Base-by-base conservation (phyloP, 2,888 invertebrate genomes). In the Phania funesta region DNA sequence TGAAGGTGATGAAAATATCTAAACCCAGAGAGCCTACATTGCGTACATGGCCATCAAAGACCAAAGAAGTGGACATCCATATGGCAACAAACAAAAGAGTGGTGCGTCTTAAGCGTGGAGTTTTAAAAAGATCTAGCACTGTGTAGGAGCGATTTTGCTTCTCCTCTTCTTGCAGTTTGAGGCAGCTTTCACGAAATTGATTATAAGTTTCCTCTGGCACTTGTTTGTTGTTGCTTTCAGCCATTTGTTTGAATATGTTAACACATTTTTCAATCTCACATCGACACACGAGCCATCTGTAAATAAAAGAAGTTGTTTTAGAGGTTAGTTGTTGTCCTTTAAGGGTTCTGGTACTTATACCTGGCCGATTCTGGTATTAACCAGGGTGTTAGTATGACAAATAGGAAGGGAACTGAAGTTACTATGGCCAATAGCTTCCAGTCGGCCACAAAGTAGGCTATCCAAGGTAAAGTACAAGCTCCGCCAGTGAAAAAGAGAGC, bases 201-300 rank as follows among this genome's bases (percentile, higher is more conserved):
- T 93, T 92, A 86, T 96, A 94, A 4, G 95, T 92, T 87, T 93
- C 93, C 0, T 95, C 94, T 0, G 95, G 93, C 1, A 96, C 94
- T 80, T 93, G 92, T 0, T 93, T 94, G 65, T 93, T 93, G 88
- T 97, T 97, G 48, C 95, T 93, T 77, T 92, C 93, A 84, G 96
- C 96, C 86, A 97, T 95, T 85, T 94, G 94, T 88, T 93, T 93
- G 87, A 97, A 92, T 26, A 96, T 96, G 0, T 88, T 91, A 11
- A 96, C 92, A 0, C 97, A 96, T 87, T 95, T 94, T 85, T 96
- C 95, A 1, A 95, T 92, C 88, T 94, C 93, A 2, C 96, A 96
- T 91, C 96, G 95, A 0, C 96, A 96, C 0, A 96, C 94, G 24
- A 97, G 91, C 97, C 97, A 97, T 85, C 95, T 95, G n/a, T n/a